phyloP scores from a whole-genome alignment of 2,888 invertebrate genomes.

The Apamea sordens region DNA sequence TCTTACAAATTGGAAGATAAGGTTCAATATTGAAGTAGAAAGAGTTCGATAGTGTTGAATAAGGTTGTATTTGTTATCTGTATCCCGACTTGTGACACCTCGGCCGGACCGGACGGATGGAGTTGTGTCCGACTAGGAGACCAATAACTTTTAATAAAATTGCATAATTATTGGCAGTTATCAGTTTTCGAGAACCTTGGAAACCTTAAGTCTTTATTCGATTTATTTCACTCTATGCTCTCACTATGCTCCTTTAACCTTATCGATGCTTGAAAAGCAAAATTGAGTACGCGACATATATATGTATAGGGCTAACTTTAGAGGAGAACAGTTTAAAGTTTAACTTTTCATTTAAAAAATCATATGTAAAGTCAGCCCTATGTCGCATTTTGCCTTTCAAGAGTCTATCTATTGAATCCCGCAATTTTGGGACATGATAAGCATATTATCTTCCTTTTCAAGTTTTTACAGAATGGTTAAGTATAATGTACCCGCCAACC shows the following conservation, averaged over 20 bases:
- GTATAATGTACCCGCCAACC: neutral
- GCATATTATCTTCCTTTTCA: neutral
- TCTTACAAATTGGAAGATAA: slow-evolving; percentile 19
- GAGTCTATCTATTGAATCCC: neutral
- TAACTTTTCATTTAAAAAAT: too few species aligned
- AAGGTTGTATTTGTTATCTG: slow-evolving; percentile 76
- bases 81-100: slow-evolving; percentile 81
- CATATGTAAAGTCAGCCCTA: neutral
- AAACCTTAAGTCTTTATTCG: neutral
- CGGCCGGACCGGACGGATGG: slow-evolving; percentile 74
- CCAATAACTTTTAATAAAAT: slow-evolving; percentile 51
- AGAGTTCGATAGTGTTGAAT: slow-evolving; percentile 16
- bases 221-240: neutral
- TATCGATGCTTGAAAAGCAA: neutral
- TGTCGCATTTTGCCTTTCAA: neutral
- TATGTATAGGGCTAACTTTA: neutral
- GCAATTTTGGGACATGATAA: neutral
- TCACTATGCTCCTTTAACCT: neutral
- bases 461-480: neutral
- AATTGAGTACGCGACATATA: neutral
- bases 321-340: neutral
- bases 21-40: slow-evolving; percentile 53
- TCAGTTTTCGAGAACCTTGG: neutral
- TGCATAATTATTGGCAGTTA: slow-evolving; percentile 19
- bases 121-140: slow-evolving; percentile 71